Percentiles rank a stretch among this genome's conserved stretches.
Evolutionary conservation across 2,888 invertebrate genomes (phyloP).

Genomic region (Mantis religiosa): DNA sequence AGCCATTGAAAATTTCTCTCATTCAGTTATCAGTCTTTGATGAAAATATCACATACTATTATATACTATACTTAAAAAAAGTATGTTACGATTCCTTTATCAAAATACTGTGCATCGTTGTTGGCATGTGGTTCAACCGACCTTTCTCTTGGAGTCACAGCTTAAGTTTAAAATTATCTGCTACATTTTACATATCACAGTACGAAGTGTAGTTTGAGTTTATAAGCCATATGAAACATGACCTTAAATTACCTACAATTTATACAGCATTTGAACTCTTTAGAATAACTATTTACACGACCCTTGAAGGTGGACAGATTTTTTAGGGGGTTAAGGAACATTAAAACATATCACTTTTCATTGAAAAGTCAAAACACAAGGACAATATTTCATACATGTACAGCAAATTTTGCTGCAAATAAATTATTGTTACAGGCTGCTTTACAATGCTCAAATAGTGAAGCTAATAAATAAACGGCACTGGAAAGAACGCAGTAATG

Average conservation of each 20-base stretch:
- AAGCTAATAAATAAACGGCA: slow-evolving; percentile 27
- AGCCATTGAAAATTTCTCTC: slow-evolving; percentile 30
- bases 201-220: slow-evolving; percentile 36
- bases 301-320: slow-evolving; percentile 37
- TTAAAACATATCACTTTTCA: slow-evolving; percentile 23
- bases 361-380: slow-evolving; percentile 22
- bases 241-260: slow-evolving; percentile 32
- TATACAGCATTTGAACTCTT: slow-evolving; percentile 35
- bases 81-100: slow-evolving; percentile 29
- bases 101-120: slow-evolving; percentile 33
- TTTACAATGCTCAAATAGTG: slow-evolving; percentile 10
- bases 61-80: slow-evolving; percentile 30
- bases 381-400: neutral
- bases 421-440: slow-evolving; percentile 14
- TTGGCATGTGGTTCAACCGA: slow-evolving; percentile 31
- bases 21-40: slow-evolving; percentile 49
- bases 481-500: slow-evolving; percentile 29
- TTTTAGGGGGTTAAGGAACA: slow-evolving; percentile 36
- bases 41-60: slow-evolving; percentile 49
- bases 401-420: slow-evolving; percentile 10
- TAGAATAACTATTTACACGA: slow-evolving; percentile 35
- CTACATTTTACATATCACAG: slow-evolving; percentile 50
- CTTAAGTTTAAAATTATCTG: slow-evolving; percentile 36
- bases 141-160: slow-evolving; percentile 33
- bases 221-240: slow-evolving; percentile 21